A percentile compares a stretch with the other conserved stretches of the same genome.
phyloP scores from a whole-genome alignment of 2,888 invertebrate species.

The Cotesia congregata region DNA sequence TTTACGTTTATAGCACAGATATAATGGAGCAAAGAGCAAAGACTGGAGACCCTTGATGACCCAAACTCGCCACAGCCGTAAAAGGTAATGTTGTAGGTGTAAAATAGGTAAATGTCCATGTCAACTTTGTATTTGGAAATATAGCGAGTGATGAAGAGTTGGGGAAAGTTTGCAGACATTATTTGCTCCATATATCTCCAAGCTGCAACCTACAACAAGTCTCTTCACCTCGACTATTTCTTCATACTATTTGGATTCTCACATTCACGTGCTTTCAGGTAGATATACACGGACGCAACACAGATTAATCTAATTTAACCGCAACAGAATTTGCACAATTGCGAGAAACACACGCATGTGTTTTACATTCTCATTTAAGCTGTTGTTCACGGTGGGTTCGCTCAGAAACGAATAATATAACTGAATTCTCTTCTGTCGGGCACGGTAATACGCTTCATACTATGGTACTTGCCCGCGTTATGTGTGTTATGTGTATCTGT shows the following conservation, averaged over 20 bases:
- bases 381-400: constrained; percentile 35
- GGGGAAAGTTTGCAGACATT: background rate
- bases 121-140: constrained; percentile 3
- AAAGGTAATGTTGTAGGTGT: background rate
- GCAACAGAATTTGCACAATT: constrained; percentile 52
- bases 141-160: constrained; percentile 10
- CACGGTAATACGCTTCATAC: background rate
- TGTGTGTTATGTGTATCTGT: background rate
- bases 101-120: constrained; percentile 13
- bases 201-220: background rate
- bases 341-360: constrained; percentile 18
- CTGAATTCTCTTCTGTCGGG: background rate
- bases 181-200: background rate
- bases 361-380: constrained; percentile 22
- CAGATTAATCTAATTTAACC: constrained; percentile 59
- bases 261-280: background rate
- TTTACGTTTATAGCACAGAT: background rate
- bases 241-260: background rate
- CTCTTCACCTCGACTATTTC: background rate
- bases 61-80: background rate
- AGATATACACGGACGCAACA: constrained; percentile 27
- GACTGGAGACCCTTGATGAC: background rate
- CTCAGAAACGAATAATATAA: constrained; percentile 15
- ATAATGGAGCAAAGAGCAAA: background rate
- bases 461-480: background rate